Conservation (phyloP, 2,113 vertebrate species). For the Ceratotherium simum region DNA sequence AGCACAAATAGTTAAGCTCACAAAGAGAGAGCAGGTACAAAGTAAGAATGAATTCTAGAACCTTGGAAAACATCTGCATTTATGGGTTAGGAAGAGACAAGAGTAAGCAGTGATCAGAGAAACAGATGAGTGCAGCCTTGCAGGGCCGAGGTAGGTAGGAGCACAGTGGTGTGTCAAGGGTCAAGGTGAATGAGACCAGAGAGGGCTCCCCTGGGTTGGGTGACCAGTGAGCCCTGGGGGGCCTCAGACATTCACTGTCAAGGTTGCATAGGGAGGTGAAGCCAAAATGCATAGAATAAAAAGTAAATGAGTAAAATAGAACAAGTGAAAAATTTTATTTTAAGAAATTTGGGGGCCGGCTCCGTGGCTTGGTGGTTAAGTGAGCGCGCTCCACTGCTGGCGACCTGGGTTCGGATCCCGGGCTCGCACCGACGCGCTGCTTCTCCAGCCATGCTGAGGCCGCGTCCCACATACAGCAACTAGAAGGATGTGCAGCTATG, state of each 20-base stretch:
- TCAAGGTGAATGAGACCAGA: background rate
- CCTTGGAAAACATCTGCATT: background rate
- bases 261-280: background rate
- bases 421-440: too few relatives aligned
- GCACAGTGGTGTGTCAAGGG: accelerated
- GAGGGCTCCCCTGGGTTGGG: background rate
- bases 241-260: background rate
- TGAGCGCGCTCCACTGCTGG: too few relatives aligned
- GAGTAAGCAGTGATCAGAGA: background rate
- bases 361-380: too few relatives aligned
- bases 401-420: too few relatives aligned
- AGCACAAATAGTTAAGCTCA: background rate
- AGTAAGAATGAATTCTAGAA: background rate
- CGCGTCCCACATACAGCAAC: too few relatives aligned
- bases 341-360: background rate
- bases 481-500: too few relatives aligned
- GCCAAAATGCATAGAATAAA: background rate
- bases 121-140: background rate
- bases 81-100: background rate
- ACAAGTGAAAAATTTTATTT: background rate
- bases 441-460: too few relatives aligned
- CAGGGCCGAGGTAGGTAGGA: accelerated
- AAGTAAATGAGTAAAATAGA: background rate
- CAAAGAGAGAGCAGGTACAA: background rate
- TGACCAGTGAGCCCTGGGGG: background rate